These are phyloP conservation scores for Quadroppia sp. DNA, from an alignment of 2,888 invertebrate species.

Conservation along the genomic window DNA sequence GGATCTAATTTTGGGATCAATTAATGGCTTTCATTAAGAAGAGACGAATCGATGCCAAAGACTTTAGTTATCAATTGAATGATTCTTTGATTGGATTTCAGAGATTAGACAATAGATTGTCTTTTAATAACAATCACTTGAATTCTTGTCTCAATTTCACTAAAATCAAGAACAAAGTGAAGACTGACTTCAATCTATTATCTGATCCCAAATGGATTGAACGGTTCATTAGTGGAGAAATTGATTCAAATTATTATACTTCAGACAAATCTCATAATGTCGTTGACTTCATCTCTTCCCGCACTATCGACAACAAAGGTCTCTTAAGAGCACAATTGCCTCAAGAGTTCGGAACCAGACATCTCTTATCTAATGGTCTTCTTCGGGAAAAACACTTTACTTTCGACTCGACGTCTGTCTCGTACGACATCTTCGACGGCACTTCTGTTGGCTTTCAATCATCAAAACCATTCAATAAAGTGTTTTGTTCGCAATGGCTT, in stretches of 20 bases:
- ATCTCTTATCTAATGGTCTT: slow-evolving; percentile 53
- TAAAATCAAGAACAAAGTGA: too few species aligned
- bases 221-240: background rate
- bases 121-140: too few species aligned
- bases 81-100: background rate
- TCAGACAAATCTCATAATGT: slow-evolving; percentile 24
- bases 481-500: slow-evolving; percentile 94
- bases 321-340: slow-evolving; percentile 28
- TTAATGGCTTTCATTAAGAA: slow-evolving; percentile 8
- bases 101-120: too few species aligned
- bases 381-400: slow-evolving; percentile 45
- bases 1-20: background rate
- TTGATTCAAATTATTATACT: background rate
- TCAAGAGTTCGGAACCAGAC: slow-evolving; percentile 72
- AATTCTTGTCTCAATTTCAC: too few species aligned
- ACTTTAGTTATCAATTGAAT: background rate
- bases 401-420: slow-evolving; percentile 42
- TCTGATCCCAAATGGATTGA: slow-evolving; percentile 17
- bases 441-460: too few species aligned
- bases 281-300: slow-evolving; percentile 38
- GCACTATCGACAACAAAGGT: slow-evolving; percentile 29
- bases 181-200: background rate
- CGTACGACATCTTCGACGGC: too few species aligned
- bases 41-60: background rate
- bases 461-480: too few species aligned